Percentiles rank a stretch among this genome's conserved stretches.
Evolutionary conservation across 1,140 invertebrate genomes (phyloP).

Genomic region (Bacillus rossius): DNA sequence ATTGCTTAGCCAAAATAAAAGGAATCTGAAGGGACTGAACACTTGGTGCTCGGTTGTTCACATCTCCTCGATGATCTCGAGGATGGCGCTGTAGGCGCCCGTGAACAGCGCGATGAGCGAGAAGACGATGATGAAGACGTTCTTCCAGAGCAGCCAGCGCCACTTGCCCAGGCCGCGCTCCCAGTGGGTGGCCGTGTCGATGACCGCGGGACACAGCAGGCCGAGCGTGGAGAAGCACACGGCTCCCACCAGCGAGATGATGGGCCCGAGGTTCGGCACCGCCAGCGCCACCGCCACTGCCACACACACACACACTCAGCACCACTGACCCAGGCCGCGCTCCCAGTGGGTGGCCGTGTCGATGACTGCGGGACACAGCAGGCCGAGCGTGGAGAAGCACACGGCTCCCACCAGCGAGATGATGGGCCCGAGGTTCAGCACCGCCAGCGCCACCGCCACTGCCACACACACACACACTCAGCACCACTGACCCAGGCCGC

Average conservation of each 20-base stretch:
- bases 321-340: too few relatives aligned
- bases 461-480: too few relatives aligned
- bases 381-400: neutral
- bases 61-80: constrained; percentile 52
- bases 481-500: too few relatives aligned
- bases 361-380: neutral
- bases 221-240: constrained; percentile 53
- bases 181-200: constrained; percentile 43
- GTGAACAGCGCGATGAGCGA: constrained; percentile 57
- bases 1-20: too few relatives aligned
- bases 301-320: constrained; percentile 1
- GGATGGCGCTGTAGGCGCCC: constrained; percentile 56
- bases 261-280: constrained; percentile 54
- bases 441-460: too few relatives aligned
- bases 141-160: constrained; percentile 60
- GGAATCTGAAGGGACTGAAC: too few relatives aligned
- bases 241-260: constrained; percentile 61
- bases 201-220: constrained; percentile 56
- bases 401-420: neutral
- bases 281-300: constrained; percentile 42
- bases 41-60: too few relatives aligned
- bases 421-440: neutral
- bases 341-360: neutral
- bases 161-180: constrained; percentile 50
- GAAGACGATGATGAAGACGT: constrained; percentile 52